Evolutionary conservation across 2,113 vertebrate species (phyloP), one percentile per base, ranked within the genome.

Genomic region (Sciurus niger): DNA sequence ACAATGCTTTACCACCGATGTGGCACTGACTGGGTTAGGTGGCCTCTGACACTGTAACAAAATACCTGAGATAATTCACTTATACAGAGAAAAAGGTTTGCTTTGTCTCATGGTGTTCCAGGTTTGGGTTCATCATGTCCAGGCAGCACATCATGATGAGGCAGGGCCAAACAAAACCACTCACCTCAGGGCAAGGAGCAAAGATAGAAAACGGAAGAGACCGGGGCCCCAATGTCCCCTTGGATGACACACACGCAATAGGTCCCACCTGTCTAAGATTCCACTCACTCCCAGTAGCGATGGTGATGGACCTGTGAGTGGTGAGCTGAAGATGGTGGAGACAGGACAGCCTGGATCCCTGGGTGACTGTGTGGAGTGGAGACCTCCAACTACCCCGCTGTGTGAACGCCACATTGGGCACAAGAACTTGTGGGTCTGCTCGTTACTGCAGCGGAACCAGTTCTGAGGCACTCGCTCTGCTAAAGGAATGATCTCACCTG

Each of bases 341-440:
- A 48, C 46, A 48, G 46, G 6, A 48, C 9, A 48, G 46, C 46
- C 67, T 48, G 46, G 46, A 48, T 48, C 46, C 46, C 46, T 48
- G 46, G 46, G 46, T 48, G 46, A 48, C 46, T 34, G 17, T 25
- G 51, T n/a, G 74, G 58, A 51, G 16, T 55, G 9, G 43, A 65
- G 86, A 22, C 22, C 73, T 40, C 76, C 37, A 40, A 11, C 30
- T 3, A 30, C 30, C 28, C 58, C 22, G 4, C 1, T 48, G 53
- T 16, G 14, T 53, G 53, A 53, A 16, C 53, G 4, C 53, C 53
- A 53, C 53, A 53, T 53, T 53, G 53, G 8, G 53, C 53, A 16
- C 53, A 4, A 34, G 13, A 43, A 8, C 28, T 53, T 0, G 20
- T 24, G 0, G 55, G 9, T 16, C 37, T 51, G 0, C 22, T 14